Conservation (phyloP, 2,797 vertebrate species). For the Gymnothorax javanicus region DNA sequence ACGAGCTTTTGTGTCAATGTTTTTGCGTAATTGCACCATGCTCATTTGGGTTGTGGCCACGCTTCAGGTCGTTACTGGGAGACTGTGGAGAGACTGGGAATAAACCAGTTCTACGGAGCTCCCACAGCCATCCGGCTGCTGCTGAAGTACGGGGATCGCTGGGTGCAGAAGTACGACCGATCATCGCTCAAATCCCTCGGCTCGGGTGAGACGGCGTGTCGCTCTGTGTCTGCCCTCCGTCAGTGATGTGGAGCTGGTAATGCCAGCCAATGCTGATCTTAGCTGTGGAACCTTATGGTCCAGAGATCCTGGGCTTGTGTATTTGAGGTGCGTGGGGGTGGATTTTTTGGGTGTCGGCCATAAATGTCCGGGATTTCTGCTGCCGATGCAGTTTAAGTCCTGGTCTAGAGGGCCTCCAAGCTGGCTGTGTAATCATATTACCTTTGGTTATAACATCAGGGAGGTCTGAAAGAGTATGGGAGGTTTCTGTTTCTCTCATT, state of each 20-base stretch:
- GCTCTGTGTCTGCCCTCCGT: background rate
- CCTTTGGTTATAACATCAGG: background rate
- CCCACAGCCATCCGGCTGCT: slow-evolving; percentile 90
- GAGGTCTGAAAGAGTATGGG: background rate
- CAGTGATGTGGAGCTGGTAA: background rate
- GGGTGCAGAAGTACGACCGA: slow-evolving; percentile 92
- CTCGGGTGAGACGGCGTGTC: slow-evolving; percentile 76
- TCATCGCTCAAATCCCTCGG: slow-evolving; percentile 88
- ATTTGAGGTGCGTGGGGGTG: too few species aligned
- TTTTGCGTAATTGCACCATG: background rate
- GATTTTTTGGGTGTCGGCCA: too few species aligned
- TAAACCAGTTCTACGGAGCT: slow-evolving; percentile 95
- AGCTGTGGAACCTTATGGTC: too few species aligned
- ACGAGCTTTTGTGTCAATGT: background rate
- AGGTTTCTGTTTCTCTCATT: too few species aligned
- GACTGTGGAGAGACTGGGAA: slow-evolving; percentile 85
- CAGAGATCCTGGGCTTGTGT: too few species aligned
- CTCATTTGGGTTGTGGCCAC: slow-evolving; percentile 16
- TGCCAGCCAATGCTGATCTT: too few species aligned
- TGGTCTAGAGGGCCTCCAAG: background rate
- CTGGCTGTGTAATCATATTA: background rate
- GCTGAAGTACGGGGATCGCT: slow-evolving; percentile 86
- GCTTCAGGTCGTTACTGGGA: slow-evolving; percentile 94
- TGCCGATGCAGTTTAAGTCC: too few species aligned
- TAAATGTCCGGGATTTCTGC: too few species aligned